phyloP scores from a whole-genome alignment of 2,888 invertebrate species.

The Octonoba sinensis region DNA sequence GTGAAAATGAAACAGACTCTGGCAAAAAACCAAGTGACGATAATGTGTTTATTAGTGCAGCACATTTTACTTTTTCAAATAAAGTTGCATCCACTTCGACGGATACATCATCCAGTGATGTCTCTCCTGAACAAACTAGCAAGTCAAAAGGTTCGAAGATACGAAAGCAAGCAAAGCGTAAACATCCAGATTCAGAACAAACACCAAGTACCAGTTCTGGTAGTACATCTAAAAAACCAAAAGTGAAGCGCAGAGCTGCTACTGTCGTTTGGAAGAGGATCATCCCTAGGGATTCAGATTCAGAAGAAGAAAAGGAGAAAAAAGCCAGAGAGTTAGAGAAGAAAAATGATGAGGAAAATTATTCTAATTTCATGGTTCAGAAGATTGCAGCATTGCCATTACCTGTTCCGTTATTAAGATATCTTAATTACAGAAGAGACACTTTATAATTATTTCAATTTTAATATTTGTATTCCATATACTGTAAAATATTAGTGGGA shows the following conservation, averaged over 20 bases:
- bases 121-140: slow-evolving; percentile 6
- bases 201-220: slow-evolving; percentile 18
- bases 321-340: slow-evolving; percentile 63
- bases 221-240: slow-evolving; percentile 9
- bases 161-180: slow-evolving; percentile 15
- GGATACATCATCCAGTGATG: slow-evolving; percentile 18
- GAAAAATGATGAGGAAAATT: slow-evolving; percentile 68
- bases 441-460: slow-evolving; percentile 27
- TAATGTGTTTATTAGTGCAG: too few species aligned
- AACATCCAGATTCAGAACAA: slow-evolving; percentile 14
- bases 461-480: too few species aligned
- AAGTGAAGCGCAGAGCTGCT: slow-evolving; percentile 39
- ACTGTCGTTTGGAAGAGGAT: slow-evolving; percentile 65
- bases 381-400: slow-evolving; percentile 79
- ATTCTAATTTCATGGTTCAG: slow-evolving; percentile 74
- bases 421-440: slow-evolving; percentile 79
- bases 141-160: slow-evolving; percentile 29
- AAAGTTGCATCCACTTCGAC: slow-evolving; percentile 20
- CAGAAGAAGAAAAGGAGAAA: slow-evolving; percentile 45
- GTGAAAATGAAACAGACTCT: slow-evolving; percentile 11
- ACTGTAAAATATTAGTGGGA: too few species aligned
- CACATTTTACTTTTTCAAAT: slow-evolving; percentile 27
- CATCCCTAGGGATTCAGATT: slow-evolving; percentile 50
- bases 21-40: not conserved
- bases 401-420: slow-evolving; percentile 79